Conservation (phyloP, 2,797 vertebrate species). For the Ctenosaura bakeri region DNA sequence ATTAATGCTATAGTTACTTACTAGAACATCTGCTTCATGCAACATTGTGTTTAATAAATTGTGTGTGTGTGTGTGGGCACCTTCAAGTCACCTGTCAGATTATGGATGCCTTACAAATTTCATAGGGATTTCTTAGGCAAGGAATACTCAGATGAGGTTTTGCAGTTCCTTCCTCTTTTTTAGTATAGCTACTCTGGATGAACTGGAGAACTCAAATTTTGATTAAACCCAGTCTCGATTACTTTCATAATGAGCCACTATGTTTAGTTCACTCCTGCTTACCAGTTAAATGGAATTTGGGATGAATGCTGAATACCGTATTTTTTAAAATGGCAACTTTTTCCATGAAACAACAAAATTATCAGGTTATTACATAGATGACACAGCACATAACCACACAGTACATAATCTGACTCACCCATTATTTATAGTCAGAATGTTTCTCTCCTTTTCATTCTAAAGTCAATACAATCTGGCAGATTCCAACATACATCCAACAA, state of each 20-base stretch:
- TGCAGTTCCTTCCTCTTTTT: too few relatives aligned
- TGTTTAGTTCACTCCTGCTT: background rate
- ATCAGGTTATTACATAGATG: background rate
- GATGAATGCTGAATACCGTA: background rate
- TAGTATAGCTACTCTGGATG: background rate
- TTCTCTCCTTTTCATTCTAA: background rate
- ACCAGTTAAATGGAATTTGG: background rate
- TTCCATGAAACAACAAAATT: background rate
- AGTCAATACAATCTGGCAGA: background rate
- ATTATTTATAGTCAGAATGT: background rate
- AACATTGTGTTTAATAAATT: background rate
- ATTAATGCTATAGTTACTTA: constrained; percentile 1
- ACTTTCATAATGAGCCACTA: background rate
- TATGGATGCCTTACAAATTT: background rate
- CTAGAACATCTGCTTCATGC: background rate
- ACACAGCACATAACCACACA: background rate
- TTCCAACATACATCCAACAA: background rate
- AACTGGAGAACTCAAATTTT: background rate
- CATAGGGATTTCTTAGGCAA: background rate
- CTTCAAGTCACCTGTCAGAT: too few relatives aligned
- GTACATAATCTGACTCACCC: background rate
- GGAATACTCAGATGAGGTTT: too few relatives aligned
- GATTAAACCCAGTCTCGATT: background rate
- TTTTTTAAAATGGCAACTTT: background rate
- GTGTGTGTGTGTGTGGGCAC: too few relatives aligned